Percentiles rank a stretch among this genome's conserved stretches.
Conservation (phyloP, 2,888 invertebrate species). For the Lasioglossum morio region DNA sequence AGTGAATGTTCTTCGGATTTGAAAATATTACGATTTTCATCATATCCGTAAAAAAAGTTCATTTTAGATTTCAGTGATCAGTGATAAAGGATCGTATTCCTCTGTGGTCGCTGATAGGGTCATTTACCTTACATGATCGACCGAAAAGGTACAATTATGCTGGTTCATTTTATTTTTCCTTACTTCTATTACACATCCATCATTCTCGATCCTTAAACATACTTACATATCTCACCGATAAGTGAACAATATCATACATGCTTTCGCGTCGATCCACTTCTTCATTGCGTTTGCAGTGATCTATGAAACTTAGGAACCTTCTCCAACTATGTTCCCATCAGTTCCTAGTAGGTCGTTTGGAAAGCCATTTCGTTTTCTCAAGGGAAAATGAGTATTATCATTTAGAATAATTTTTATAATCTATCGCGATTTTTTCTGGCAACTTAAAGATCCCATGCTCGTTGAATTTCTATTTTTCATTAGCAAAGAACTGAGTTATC, state of each 20-base stretch:
- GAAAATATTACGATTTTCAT: too few relatives aligned
- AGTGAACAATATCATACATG: neutral
- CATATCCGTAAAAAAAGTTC: too few relatives aligned
- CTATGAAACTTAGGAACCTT: neutral
- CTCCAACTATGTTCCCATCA: neutral
- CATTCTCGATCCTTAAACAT: conserved; percentile 29
- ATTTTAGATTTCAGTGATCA: too few relatives aligned
- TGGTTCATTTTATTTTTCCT: conserved; percentile 3
- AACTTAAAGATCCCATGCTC: too few relatives aligned
- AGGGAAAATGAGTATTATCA: too few relatives aligned
- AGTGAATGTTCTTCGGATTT: too few relatives aligned
- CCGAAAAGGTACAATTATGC: conserved; percentile 8
- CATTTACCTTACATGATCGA: neutral
- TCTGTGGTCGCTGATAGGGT: neutral
- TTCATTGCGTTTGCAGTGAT: neutral
- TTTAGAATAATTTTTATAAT: too few relatives aligned
- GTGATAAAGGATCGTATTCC: neutral
- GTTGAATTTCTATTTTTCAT: too few relatives aligned
- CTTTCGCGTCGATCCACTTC: neutral
- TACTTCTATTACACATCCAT: neutral
- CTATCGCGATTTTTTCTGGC: too few relatives aligned
- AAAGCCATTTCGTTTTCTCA: too few relatives aligned
- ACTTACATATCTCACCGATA: neutral
- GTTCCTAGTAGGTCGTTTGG: neutral
- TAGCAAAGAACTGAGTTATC: too few relatives aligned